Evolutionary conservation across 2,113 vertebrate genomes (phyloP), one percentile per base, ranked within the genome.

Genomic region (Misgurnus mizolepis): DNA sequence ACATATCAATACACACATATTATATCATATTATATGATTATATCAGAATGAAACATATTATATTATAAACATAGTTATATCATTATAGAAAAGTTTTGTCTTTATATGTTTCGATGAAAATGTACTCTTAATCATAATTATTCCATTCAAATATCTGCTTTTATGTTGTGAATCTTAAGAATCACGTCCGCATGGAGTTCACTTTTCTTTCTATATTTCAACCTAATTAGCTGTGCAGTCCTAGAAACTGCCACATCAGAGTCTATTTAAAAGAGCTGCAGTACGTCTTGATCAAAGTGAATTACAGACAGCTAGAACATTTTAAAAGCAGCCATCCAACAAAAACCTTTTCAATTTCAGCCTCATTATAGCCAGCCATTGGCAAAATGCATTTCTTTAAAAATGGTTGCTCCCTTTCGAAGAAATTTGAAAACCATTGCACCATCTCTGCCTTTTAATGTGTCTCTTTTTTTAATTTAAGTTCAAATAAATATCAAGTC

Each of bases 361-460:
- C 34, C 65, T 69, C 65, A 79, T 84, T 82, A 82, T 47, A 75
- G 79, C 62, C 79, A 84, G 68, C 75, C 80, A 75, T 43, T 82
- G 45, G 43, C 61, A 69, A 68, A 84, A 75, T 75, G 40, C 27
- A 22, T 68, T 75, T 67, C 61, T 79, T 18, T 49, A 78, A 61
- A 70, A 79, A 39, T 1, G 12, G 5, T 53, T 41, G 65, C 22
- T 53, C 64, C 4, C 62, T 56, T 69, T 50, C 12, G n/a, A 56
- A 62, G 64, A 68, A 43, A 43, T 80, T 41, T 49, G 43, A 14
- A 22, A 49, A 62, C 49, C 53, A 34, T 7, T 66, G 62, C 62
- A 27, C 34, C 62, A 43, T 41, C 61, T 76, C 2, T n/a, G 49
- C 17, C 10, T 77, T 4, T 9, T 41, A 41, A 55, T 76, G 27